Conservation (phyloP, 1,140 invertebrate genomes). For the Saccostrea glomerata region DNA sequence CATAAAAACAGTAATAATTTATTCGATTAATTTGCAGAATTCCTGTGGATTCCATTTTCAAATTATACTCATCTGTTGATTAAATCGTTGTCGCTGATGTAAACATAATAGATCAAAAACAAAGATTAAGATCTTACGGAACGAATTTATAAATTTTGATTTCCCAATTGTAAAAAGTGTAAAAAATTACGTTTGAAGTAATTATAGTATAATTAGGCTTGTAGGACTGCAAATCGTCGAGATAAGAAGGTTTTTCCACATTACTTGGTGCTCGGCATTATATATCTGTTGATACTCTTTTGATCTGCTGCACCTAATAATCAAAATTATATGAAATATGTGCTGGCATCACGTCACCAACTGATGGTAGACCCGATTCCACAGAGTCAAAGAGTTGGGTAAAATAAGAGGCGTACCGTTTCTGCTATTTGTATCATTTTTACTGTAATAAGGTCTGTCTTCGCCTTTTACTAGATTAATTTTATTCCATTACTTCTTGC, state of each 20-base stretch:
- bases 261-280: conserved; percentile 1
- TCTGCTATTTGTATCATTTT: conserved; percentile 12
- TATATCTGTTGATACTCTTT: conserved; percentile 8
- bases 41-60: conserved; percentile 30
- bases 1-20: conserved; percentile 37
- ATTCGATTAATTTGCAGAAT: conserved; percentile 38
- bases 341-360: neutral
- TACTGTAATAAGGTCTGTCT: neutral
- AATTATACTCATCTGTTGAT: conserved; percentile 37
- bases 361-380: neutral
- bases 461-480: conserved; percentile 29
- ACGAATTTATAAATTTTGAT: conserved; percentile 39
- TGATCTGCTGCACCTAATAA: conserved; percentile 25
- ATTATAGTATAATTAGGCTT: conserved; percentile 35
- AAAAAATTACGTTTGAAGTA: conserved; percentile 35
- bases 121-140: conserved; percentile 32
- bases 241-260: conserved; percentile 25
- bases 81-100: conserved; percentile 30
- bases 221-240: conserved; percentile 25
- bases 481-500: conserved; percentile 19
- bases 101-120: conserved; percentile 38
- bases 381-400: neutral
- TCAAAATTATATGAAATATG: conserved; percentile 39
- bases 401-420: neutral
- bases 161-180: conserved; percentile 36